phyloP scores from a whole-genome alignment of 1,140 invertebrate genomes.

The Magallana ariakensis region DNA sequence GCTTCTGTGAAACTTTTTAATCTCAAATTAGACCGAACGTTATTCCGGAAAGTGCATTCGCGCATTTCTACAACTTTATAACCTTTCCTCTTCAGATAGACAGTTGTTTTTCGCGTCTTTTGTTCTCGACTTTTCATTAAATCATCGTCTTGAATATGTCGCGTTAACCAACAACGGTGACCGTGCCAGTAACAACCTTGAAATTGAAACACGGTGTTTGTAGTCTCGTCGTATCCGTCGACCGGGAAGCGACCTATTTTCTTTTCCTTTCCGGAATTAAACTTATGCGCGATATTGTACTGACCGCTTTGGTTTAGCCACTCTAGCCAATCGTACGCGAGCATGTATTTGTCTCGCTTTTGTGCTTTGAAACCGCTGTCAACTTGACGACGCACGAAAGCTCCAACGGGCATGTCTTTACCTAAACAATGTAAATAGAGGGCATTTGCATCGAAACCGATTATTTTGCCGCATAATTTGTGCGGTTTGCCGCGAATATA shows the following conservation, averaged over 20 bases:
- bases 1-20: constrained; percentile 42
- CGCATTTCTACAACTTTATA: constrained; percentile 43
- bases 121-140: constrained; percentile 3
- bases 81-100: constrained; percentile 10
- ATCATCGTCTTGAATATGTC: neutral
- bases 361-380: constrained; percentile 47
- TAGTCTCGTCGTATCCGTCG: constrained; percentile 36
- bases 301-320: constrained; percentile 7
- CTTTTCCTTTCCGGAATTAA: constrained; percentile 45
- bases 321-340: constrained; percentile 42
- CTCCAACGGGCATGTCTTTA: constrained; percentile 58
- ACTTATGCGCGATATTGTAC: constrained; percentile 39
- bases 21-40: neutral
- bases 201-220: constrained; percentile 29
- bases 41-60: constrained; percentile 17
- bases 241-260: constrained; percentile 39
- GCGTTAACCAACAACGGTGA: constrained; percentile 37
- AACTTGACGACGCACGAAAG: constrained; percentile 44
- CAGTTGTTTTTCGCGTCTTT: constrained; percentile 25
- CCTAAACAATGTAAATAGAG: constrained; percentile 46
- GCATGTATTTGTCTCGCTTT: constrained; percentile 36
- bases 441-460: constrained; percentile 53
- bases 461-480: constrained; percentile 42
- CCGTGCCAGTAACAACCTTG: constrained; percentile 48
- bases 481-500: constrained; percentile 38